Base-by-base conservation (phyloP, 2,888 invertebrate genomes). In the Anarsia innoxiella region DNA sequence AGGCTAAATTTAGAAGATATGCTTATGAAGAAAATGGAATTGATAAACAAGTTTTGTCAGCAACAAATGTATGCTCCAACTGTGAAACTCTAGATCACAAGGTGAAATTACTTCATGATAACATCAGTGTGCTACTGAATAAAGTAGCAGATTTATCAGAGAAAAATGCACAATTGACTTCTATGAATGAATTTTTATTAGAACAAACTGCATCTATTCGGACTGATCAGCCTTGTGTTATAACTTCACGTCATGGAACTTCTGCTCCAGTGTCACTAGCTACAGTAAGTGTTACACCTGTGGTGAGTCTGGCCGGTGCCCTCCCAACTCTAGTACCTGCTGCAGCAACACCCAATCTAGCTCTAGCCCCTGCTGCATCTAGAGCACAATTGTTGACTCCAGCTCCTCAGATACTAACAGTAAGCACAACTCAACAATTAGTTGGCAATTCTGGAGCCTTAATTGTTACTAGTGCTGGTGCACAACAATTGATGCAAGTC, bases 401-500 rank as follows among this genome's bases (percentile, higher is more conserved):
- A 35, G 83, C 84, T 13, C 79, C 82, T 19, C 84, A 84, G 57
- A 65, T 84, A 43, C 63, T 84, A 1, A 79, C 83, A 40, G 84
- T 84, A 4, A 84, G 84, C 48, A 84, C 83, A 34, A 84, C 84
- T 40, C 84, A 84, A 48, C 84, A 84, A 45, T 61, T 84, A 12
- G 66, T 84, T n/a, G 82, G 83, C 1, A 84, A 83, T 48, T 84
- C 84, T 36, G 84, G 84, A 29, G 69, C 84, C 9, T 60, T 84
- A 13, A 84, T 84, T 48, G 83, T 84, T 2, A 84, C 84, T 19
- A 84, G 84, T 69, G 84, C 84, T 42, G 84, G 84, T 40, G 83
- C 78, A 1, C 84, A 84, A 42, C 84, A 84, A 53, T 49, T 84
- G 3, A 83, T 84, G 84, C 84, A 84, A 72, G 84, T 84, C 10